phyloP scores from a whole-genome alignment of 2,888 invertebrate genomes.

The Tinea trinotella region DNA sequence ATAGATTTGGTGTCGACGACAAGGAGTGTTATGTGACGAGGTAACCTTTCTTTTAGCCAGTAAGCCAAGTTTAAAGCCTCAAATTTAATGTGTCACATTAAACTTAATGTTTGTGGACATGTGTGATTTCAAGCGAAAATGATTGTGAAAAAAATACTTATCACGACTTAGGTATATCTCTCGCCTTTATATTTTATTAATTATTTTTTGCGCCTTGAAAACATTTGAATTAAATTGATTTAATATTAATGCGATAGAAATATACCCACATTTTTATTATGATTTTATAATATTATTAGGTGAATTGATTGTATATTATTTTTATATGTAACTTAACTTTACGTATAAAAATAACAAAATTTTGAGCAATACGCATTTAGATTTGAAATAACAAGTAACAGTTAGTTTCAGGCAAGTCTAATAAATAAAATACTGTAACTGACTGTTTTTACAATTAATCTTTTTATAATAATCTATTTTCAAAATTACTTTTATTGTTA shows the following conservation, averaged over 20 bases:
- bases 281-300: neutral
- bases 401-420: neutral
- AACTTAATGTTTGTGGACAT: constrained; percentile 9
- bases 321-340: constrained; percentile 41
- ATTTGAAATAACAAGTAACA: neutral
- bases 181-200: no score
- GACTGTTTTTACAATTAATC: no score
- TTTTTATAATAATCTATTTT: neutral
- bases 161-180: no score
- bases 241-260: no score
- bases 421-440: neutral
- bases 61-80: no score
- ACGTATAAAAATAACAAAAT: constrained; percentile 39
- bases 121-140: no score
- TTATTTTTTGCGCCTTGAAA: no score
- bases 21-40: constrained; percentile 48
- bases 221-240: no score
- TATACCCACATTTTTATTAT: no score
- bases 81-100: no score
- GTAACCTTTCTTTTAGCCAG: constrained; percentile 14
- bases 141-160: no score
- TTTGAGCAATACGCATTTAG: constrained; percentile 25
- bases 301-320: constrained; percentile 26
- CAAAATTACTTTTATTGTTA: constrained; percentile 46
- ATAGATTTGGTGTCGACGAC: constrained; percentile 46